These are phyloP conservation scores for Acrossocheilus wenchowensis DNA, from an alignment of 2,797 vertebrate genomes.

Conservation along the genomic window DNA sequence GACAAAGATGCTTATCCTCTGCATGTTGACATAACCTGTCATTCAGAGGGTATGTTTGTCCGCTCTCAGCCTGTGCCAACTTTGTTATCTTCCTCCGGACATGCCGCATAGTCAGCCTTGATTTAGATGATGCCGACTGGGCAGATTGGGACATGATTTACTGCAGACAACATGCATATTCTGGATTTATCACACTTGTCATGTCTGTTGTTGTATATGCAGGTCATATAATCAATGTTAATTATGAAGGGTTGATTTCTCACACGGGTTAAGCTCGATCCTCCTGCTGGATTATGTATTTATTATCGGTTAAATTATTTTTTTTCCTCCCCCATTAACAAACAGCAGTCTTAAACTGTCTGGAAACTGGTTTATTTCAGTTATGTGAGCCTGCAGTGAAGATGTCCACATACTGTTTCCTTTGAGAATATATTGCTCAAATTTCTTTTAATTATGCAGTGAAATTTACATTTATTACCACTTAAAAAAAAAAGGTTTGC, in stretches of 20 bases:
- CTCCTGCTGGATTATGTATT: background rate
- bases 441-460: slow-evolving; percentile 10
- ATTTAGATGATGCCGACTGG: slow-evolving; percentile 33
- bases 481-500: background rate
- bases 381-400: background rate
- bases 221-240: background rate
- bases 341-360: background rate
- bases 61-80: slow-evolving; percentile 50
- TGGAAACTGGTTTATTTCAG: background rate
- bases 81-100: slow-evolving; percentile 25
- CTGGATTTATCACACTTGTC: slow-evolving; percentile 20
- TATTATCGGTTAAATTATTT: background rate
- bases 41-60: slow-evolving; percentile 61
- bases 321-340: background rate
- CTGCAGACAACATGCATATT: background rate
- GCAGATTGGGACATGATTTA: slow-evolving; percentile 16
- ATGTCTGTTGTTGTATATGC: background rate
- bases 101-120: slow-evolving; percentile 30
- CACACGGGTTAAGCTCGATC: background rate
- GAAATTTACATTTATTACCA: background rate
- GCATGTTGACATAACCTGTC: slow-evolving; percentile 56
- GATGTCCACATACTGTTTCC: background rate
- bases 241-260: slow-evolving; percentile 13
- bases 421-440: background rate
- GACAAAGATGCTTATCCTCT: slow-evolving; percentile 56